phyloP scores from a whole-genome alignment of 2,888 invertebrate genomes.

The Trichopoda pennipes region DNA sequence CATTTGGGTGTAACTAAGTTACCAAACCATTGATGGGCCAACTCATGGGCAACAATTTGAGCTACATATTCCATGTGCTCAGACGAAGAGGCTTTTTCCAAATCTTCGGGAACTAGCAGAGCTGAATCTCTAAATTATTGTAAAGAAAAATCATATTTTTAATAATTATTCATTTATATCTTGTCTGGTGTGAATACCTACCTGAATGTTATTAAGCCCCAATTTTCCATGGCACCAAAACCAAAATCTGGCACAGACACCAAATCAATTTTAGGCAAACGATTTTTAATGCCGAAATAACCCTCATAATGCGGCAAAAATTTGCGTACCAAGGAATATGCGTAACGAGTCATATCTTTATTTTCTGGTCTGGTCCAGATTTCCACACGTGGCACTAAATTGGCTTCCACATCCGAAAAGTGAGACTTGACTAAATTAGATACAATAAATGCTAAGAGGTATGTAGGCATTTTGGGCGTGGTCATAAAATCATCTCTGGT shows the following conservation, averaged over 20 bases:
- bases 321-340: slow-evolving; percentile 83
- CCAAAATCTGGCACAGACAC: slow-evolving; percentile 88
- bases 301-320: slow-evolving; percentile 85
- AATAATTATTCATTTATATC: slow-evolving; percentile 15
- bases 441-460: slow-evolving; percentile 86
- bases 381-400: slow-evolving; percentile 77
- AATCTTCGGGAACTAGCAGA: slow-evolving; percentile 82
- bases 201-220: slow-evolving; percentile 84
- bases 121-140: slow-evolving; percentile 83
- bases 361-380: slow-evolving; percentile 79
- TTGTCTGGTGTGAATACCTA: slow-evolving; percentile 66
- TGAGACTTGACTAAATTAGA: slow-evolving; percentile 81
- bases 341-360: slow-evolving; percentile 81
- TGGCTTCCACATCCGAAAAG: slow-evolving; percentile 74
- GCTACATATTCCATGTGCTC: slow-evolving; percentile 85
- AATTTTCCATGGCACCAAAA: slow-evolving; percentile 88
- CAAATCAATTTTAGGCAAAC: slow-evolving; percentile 86
- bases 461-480: slow-evolving; percentile 88
- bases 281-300: slow-evolving; percentile 85
- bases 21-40: slow-evolving; percentile 92
- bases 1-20: slow-evolving; percentile 88
- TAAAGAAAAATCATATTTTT: neutral
- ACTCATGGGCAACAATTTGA: slow-evolving; percentile 87
- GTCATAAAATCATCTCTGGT: slow-evolving; percentile 85
- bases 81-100: slow-evolving; percentile 81